A percentile compares a stretch with the other conserved stretches of the same genome.
Evolutionary conservation across 2,888 invertebrate species (phyloP).

Genomic region (Anticlea derivata): DNA sequence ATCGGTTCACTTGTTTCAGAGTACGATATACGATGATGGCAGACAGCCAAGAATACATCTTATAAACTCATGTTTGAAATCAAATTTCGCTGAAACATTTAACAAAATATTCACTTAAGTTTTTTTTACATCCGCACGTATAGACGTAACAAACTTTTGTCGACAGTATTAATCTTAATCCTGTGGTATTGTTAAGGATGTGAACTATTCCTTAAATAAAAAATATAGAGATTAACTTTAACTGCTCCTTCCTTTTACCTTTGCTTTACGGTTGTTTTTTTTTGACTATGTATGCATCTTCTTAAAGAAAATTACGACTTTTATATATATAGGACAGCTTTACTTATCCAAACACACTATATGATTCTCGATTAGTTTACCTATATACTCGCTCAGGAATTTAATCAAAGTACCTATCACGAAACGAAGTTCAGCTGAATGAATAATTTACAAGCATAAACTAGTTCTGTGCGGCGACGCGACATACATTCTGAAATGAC

Average conservation of each 20-base stretch:
- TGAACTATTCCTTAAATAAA: no score
- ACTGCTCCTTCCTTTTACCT: no score
- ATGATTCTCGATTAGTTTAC: slow-evolving; percentile 23
- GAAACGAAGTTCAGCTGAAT: slow-evolving; percentile 35
- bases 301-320: background rate
- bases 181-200: no score
- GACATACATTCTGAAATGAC: slow-evolving; percentile 42
- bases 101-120: no score
- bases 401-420: slow-evolving; percentile 36
- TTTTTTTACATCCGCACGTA: no score
- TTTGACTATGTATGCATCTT: background rate
- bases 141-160: no score
- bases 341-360: slow-evolving; percentile 24
- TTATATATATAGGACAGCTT: slow-evolving; percentile 16
- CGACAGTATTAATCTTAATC: no score
- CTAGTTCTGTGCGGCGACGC: slow-evolving; percentile 45
- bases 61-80: no score
- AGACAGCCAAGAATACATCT: no score
- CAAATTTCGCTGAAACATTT: no score
- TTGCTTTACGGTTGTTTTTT: background rate
- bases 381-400: slow-evolving; percentile 26
- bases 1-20: background rate
- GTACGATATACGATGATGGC: no score
- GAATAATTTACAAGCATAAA: slow-evolving; percentile 50
- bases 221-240: no score